Percentiles rank a stretch among this genome's conserved stretches.
Evolutionary conservation across 2,888 invertebrate species (phyloP).

Genomic region (Microlaimidae sp.): DNA sequence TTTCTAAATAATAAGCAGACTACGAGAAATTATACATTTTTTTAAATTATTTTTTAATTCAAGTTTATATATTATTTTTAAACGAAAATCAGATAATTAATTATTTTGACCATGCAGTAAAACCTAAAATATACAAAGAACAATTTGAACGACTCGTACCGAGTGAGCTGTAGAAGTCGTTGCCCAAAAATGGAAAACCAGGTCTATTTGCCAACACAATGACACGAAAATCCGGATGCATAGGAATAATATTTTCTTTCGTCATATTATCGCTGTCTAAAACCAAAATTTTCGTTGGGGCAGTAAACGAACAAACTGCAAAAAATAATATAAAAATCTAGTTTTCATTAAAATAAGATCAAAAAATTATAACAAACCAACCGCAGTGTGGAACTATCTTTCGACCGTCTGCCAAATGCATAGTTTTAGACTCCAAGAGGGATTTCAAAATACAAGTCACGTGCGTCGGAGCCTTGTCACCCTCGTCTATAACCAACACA

Average conservation of each 20-base stretch:
- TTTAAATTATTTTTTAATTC: too few relatives aligned
- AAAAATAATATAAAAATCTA: slow-evolving; percentile 1
- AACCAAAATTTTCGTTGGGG: background rate
- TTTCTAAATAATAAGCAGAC: too few relatives aligned
- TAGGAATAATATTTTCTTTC: slow-evolving; percentile 49
- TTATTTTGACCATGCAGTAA: too few relatives aligned
- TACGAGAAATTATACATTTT: too few relatives aligned
- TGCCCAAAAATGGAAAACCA: slow-evolving; percentile 85
- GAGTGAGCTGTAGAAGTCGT: slow-evolving; percentile 36
- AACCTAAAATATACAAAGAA: background rate
- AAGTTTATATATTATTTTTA: too few relatives aligned
- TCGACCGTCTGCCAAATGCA: slow-evolving; percentile 82
- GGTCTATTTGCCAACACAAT: slow-evolving; percentile 87
- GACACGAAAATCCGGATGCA: slow-evolving; percentile 80
- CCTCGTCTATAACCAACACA: slow-evolving; percentile 83
- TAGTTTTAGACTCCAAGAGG: slow-evolving; percentile 81
- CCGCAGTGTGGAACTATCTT: slow-evolving; percentile 49
- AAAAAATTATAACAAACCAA: background rate
- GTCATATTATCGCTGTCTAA: background rate
- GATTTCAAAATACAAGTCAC: slow-evolving; percentile 90
- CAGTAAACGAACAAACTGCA: slow-evolving; percentile 12
- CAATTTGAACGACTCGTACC: slow-evolving; percentile 26
- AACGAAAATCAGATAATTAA: background rate
- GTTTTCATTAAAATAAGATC: too few relatives aligned
- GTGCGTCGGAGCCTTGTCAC: slow-evolving; percentile 91